Evolutionary conservation across 2,113 vertebrate species (phyloP), one percentile per base, ranked within the genome.

Genomic region (Octodon degus): DNA sequence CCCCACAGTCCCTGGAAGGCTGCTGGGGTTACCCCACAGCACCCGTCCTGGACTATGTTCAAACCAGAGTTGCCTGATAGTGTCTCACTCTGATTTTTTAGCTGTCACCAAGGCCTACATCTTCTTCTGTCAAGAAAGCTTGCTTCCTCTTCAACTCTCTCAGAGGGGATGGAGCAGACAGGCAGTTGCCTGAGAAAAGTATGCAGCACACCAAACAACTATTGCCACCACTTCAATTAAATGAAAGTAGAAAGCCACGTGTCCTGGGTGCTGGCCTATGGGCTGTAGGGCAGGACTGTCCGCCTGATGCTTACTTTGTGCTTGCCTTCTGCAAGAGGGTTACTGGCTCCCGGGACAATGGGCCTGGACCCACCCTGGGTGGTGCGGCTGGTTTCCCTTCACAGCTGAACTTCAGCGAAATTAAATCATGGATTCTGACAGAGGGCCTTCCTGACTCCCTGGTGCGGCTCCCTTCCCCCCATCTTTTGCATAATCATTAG

Each of bases 41-140:
- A 97, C 98, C 96, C 97, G 97, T 87, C 4, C 55, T 22, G 16
- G 81, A 24, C 70, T 88, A 67, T 94, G 82, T 72, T 37, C 40
- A 86, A 79, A 34, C 13, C n/a, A 62, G 55, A 60, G 27, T 90
- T 53, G 50, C 62, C 77, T 77, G 79, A 80, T 58, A 91, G 81
- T 25, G 55, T 37, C 81, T 80, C 43, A 30, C 82, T 74, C 62
- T 30, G 11, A 43, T 68, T 43, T 47, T 58, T 76, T 2, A 22
- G 60, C 34, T 43, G n/a, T 65, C 40, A 82, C 34, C 5, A 34
- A 55, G 16, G 37, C 60, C n/a, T 4, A 0, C 4, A 40, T 77
- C 20, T 43, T 77, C 34, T 93, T 77, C 60, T 94, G 77, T 65
- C 53, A 63, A 20, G 43, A 40, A 63, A 7, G 20, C 63, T 60